phyloP scores from a whole-genome alignment of 2,888 invertebrate species.

The Ellobium chinense region DNA sequence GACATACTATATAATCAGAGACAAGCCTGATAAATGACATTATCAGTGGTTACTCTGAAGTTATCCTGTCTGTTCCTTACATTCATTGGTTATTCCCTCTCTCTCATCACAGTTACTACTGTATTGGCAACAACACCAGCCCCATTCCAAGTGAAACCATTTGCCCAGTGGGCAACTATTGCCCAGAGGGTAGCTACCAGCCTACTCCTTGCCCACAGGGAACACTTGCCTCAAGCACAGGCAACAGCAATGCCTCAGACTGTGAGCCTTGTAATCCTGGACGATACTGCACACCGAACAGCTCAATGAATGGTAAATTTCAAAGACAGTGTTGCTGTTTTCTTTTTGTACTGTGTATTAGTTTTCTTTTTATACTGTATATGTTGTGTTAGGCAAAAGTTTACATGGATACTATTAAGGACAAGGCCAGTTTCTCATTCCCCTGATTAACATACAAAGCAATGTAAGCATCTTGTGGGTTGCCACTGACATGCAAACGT shows the following conservation, averaged over 20 bases:
- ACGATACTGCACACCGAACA: conserved; percentile 71
- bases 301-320: conserved; percentile 72
- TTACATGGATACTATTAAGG: too few species aligned
- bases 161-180: conserved; percentile 77
- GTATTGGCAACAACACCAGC: conserved; percentile 71
- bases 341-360: neutral
- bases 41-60: too few species aligned
- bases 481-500: too few species aligned
- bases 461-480: too few species aligned
- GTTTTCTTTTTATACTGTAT: too few species aligned
- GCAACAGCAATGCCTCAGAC: conserved; percentile 70
- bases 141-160: conserved; percentile 68
- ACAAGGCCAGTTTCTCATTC: too few species aligned
- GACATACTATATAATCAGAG: too few species aligned
- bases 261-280: conserved; percentile 73
- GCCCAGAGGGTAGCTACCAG: conserved; percentile 71
- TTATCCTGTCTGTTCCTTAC: too few species aligned
- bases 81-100: too few species aligned
- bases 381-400: too few species aligned
- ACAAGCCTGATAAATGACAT: too few species aligned
- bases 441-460: too few species aligned
- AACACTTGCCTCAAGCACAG: conserved; percentile 70
- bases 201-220: conserved; percentile 72
- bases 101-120: conserved; percentile 71
- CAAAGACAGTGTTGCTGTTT: neutral